Base-by-base conservation (phyloP, 2,113 vertebrate species). In the Sprattus sprattus region DNA sequence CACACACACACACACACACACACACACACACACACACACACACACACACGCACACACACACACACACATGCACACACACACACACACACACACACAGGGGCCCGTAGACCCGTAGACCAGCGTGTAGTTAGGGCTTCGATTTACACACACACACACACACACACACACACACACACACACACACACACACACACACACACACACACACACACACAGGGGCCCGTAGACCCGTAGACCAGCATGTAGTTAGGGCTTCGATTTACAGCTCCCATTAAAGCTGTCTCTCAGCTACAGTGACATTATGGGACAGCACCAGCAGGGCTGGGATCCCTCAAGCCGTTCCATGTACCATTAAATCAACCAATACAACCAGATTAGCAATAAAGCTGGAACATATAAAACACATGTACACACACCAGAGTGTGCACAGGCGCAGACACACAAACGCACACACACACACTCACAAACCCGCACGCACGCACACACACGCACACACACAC, bases 251-350 rank as follows among this genome's bases (percentile, higher is more conserved):
- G 81, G 44, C 60, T 81, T 83, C 82, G 91, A 92, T 93, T 93
- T 93, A 94, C 88, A 86, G 32, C 87, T 25, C 39, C 83, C 54
- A 81, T 91, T 92, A 89, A 92, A 92, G 54, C 54, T 89, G 88
- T 88, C 91, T 52, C 57, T 91, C 86, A 91, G 91, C 90, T 22
- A 20, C 92, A 90, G 54, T 81, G 89, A 89, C 88, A 93, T 93
- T 93, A 93, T 84, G 28, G 83, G 54, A 88, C 86, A 88, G 78
- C 87, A 60, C 45, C 88, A 57, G 85, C 83, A 86, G 84, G 81
- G 81, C 82, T 81, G 81, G 84, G 83, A 54, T 22, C 39, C 57
- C 25, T 47, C 28, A 81, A 45, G 64, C 46, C 52, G 57, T 28
- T 32, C 84, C 78, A 88, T 87, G 84, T 81, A 67, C 32, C 84